A percentile compares a stretch with the other conserved stretches of the same genome.
phyloP scores from a whole-genome alignment of 64 coral and sea anemone species.

The Orbicella faveolata region DNA sequence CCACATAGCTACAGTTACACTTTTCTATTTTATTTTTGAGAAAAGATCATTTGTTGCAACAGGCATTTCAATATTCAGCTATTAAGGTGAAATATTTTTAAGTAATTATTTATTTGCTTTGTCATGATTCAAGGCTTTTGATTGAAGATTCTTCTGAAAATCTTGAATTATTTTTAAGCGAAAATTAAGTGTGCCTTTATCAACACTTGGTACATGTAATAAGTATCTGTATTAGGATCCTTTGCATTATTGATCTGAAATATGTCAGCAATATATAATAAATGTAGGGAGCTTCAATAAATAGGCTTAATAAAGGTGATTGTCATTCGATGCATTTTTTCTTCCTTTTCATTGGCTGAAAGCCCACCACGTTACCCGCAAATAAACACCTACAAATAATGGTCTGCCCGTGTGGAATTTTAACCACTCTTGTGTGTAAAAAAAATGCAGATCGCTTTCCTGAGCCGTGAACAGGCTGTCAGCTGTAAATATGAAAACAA shows the following conservation, averaged over 20 bases:
- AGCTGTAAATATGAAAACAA: too few species aligned
- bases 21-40: neutral
- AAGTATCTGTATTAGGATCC: neutral
- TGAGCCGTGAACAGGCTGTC: too few species aligned
- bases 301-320: conserved; percentile 25
- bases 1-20: neutral
- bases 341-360: too few species aligned
- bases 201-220: neutral
- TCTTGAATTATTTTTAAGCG: neutral
- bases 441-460: too few species aligned
- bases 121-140: neutral
- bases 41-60: neutral
- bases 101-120: conserved; percentile 34
- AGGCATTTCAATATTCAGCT: neutral
- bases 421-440: too few species aligned
- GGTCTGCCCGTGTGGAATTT: too few species aligned
- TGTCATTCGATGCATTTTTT: neutral
- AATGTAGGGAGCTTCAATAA: neutral
- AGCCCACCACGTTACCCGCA: too few species aligned
- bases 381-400: too few species aligned
- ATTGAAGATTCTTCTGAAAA: neutral
- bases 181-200: neutral
- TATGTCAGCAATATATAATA: neutral
- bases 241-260: conserved; percentile 9
- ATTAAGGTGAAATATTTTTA: conserved; percentile 15